A percentile compares a stretch with the other conserved stretches of the same genome.
Evolutionary conservation across 2,113 vertebrate species (phyloP).

Genomic region (Entelurus aequoreus): DNA sequence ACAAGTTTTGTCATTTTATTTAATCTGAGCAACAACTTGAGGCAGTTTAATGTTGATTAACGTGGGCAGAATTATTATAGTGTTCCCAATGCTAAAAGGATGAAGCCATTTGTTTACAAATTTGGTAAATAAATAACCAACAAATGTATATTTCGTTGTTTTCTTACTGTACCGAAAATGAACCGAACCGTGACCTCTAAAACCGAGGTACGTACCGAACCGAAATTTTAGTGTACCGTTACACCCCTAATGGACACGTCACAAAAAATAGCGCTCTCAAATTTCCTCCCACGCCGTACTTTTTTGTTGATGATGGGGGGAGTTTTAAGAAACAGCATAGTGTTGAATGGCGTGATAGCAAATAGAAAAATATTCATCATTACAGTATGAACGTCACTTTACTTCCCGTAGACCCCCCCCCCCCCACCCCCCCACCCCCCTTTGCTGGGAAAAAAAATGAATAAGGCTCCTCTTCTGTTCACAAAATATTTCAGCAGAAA

Average conservation of each 20-base stretch:
- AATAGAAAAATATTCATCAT: slow-evolving; percentile 78
- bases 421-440: slow-evolving; percentile 20
- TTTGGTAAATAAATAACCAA: too few relatives aligned
- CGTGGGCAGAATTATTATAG: too few relatives aligned
- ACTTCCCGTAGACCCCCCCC: slow-evolving; percentile 26
- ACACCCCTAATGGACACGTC: slow-evolving; percentile 10
- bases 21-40: too few relatives aligned
- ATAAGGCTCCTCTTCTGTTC: slow-evolving; percentile 69
- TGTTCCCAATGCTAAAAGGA: too few relatives aligned
- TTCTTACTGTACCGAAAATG: too few relatives aligned
- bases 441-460: slow-evolving; percentile 32
- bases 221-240: too few relatives aligned
- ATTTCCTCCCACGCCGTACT: slow-evolving; percentile 16
- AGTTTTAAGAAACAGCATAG: slow-evolving; percentile 21
- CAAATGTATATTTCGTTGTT: too few relatives aligned
- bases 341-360: slow-evolving; percentile 48
- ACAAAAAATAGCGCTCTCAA: slow-evolving; percentile 23
- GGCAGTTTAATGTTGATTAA: too few relatives aligned
- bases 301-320: slow-evolving; percentile 25
- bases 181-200: too few relatives aligned
- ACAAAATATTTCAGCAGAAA: slow-evolving; percentile 68
- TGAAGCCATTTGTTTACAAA: too few relatives aligned
- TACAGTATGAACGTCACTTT: slow-evolving; percentile 37
- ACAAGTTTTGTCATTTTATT: too few relatives aligned
- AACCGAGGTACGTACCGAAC: too few relatives aligned